phyloP scores from a whole-genome alignment of 2,888 invertebrate genomes.

The Coenonympha arcania region DNA sequence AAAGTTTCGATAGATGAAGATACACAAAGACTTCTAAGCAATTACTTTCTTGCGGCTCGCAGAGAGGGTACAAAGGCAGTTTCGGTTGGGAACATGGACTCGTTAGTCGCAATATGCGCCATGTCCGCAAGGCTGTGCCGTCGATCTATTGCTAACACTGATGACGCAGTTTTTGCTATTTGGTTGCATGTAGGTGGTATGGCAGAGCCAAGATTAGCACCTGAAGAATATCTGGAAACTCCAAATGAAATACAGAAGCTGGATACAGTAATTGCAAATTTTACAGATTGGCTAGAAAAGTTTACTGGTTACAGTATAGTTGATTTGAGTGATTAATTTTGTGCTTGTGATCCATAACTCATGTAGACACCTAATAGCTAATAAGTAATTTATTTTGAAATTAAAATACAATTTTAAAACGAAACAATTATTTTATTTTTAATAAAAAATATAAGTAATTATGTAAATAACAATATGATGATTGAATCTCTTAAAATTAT shows the following conservation, averaged over 20 bases:
- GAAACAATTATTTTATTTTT: constrained; percentile 9
- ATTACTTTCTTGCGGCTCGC: constrained; percentile 59
- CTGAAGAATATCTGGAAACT: constrained; percentile 57
- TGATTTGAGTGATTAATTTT: too few species aligned
- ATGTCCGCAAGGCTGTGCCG: constrained; percentile 59
- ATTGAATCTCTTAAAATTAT: constrained; percentile 4
- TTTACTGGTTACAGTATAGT: constrained; percentile 41
- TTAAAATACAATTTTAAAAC: not conserved
- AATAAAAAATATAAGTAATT: constrained; percentile 6
- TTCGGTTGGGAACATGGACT: constrained; percentile 49
- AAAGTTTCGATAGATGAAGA: constrained; percentile 41
- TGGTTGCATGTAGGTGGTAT: constrained; percentile 61
- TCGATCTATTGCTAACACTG: constrained; percentile 42
- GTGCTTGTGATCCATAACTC: too few species aligned
- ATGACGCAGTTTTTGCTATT: constrained; percentile 62
- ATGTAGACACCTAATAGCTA: too few species aligned
- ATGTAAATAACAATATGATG: not conserved
- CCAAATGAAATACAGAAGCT: constrained; percentile 50
- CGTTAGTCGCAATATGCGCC: constrained; percentile 46
- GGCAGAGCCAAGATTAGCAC: constrained; percentile 57
- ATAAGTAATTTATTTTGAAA: not conserved
- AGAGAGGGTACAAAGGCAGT: constrained; percentile 48
- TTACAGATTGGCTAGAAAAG: constrained; percentile 56
- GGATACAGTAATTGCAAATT: constrained; percentile 47
- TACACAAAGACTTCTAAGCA: constrained; percentile 47